These are phyloP conservation scores for Pseudonaja textilis DNA, from an alignment of 2,113 vertebrate genomes.

Conservation along the genomic window DNA sequence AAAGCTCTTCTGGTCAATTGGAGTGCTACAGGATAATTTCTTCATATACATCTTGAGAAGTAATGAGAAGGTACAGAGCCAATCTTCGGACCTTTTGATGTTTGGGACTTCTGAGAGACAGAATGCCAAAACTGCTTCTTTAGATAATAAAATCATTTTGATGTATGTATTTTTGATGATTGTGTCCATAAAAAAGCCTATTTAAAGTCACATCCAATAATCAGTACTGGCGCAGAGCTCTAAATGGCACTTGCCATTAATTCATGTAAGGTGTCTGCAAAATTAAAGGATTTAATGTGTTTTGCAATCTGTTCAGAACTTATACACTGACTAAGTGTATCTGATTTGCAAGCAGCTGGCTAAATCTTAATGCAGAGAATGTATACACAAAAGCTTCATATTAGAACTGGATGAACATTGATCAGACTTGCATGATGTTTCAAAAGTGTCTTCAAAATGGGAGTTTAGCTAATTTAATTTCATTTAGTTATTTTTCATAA, in stretches of 20 bases:
- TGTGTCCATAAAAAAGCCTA: not conserved
- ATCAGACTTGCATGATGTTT: not conserved
- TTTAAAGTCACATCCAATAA: not conserved
- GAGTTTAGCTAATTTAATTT: not conserved
- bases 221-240: not conserved
- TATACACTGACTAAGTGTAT: not conserved
- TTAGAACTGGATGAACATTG: not conserved
- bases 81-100: not conserved
- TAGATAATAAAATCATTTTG: not conserved
- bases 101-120: not conserved
- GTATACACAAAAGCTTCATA: no score
- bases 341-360: not conserved
- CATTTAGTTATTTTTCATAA: not conserved
- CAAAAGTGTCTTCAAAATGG: not conserved
- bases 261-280: not conserved
- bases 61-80: not conserved
- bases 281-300: not conserved
- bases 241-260: not conserved
- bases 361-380: no score
- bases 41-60: not conserved
- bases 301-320: not conserved
- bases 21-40: not conserved
- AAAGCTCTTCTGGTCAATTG: not conserved
- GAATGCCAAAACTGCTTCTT: not conserved
- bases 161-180: not conserved